A percentile compares a stretch with the other conserved stretches of the same genome.
These are phyloP conservation scores for Tupiocoris notatus DNA, from an alignment of 2,888 invertebrate genomes.

Conservation along the genomic window DNA sequence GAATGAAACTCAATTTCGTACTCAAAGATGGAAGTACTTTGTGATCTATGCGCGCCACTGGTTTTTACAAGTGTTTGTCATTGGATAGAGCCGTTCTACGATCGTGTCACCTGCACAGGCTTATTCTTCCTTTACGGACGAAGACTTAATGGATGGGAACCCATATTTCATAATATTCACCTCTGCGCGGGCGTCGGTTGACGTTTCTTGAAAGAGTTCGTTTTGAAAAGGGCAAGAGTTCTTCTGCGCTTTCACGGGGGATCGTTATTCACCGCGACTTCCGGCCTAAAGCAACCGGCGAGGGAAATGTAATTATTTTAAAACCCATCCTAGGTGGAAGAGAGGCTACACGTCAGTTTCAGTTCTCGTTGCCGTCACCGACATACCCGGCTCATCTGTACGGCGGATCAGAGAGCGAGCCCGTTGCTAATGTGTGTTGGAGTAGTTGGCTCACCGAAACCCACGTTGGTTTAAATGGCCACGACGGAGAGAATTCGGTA, in stretches of 20 bases:
- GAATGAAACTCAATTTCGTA: no score
- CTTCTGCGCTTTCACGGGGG: neutral
- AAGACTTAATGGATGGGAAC: no score
- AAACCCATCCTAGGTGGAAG: neutral
- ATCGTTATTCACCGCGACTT: neutral
- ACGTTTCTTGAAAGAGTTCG: neutral
- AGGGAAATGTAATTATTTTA: neutral
- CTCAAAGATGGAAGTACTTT: no score
- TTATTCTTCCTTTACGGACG: no score
- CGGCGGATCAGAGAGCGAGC: neutral
- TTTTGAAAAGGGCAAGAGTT: neutral
- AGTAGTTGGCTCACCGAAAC: neutral
- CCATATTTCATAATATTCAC: no score
- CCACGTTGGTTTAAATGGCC: no score
- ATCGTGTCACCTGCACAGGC: no score
- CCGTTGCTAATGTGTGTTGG: neutral
- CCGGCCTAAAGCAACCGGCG: neutral
- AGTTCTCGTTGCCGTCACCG: neutral
- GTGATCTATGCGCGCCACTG: no score
- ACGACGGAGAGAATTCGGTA: no score
- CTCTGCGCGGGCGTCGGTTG: no score
- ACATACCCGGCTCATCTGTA: neutral
- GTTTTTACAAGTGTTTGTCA: no score
- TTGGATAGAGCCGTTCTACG: no score
- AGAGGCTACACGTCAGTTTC: neutral